Percentiles rank a stretch among this genome's conserved stretches.
phyloP scores from a whole-genome alignment of 2,797 vertebrate species.

The Melanotaenia nigrans region DNA sequence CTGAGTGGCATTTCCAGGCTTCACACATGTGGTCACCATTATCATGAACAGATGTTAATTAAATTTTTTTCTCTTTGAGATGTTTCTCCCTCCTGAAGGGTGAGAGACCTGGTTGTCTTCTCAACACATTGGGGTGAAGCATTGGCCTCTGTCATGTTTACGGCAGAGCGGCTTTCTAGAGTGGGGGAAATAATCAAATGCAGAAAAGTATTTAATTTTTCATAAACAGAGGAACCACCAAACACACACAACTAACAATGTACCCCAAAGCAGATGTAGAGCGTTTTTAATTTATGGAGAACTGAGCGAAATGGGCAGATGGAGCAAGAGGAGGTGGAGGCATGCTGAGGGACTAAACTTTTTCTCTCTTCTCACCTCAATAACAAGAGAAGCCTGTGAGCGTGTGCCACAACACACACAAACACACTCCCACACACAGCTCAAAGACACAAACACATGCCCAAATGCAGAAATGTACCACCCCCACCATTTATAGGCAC shows the following conservation, averaged over 20 bases:
- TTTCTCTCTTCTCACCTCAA: conserved; percentile 81
- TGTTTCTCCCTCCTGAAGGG: conserved; percentile 47
- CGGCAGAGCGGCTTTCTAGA: conserved; percentile 57
- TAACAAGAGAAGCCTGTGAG: conserved; percentile 79
- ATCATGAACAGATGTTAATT: conserved; percentile 73
- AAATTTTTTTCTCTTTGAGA: conserved; percentile 39
- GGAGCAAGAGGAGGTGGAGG: conserved; percentile 82
- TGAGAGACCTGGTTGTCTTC: conserved; percentile 47
- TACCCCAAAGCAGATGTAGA: conserved; percentile 83
- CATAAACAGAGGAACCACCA: conserved; percentile 79
- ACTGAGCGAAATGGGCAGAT: conserved; percentile 80
- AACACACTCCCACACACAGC: conserved; percentile 65
- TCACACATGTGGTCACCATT: conserved; percentile 66
- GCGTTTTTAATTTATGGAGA: conserved; percentile 82
- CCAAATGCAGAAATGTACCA: conserved; percentile 52
- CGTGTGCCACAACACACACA: conserved; percentile 71
- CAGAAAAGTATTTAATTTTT: conserved; percentile 82
- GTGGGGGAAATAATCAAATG: conserved; percentile 72
- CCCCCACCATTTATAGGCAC: conserved; percentile 57
- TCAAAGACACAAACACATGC: conserved; percentile 57
- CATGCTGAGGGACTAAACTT: conserved; percentile 79
- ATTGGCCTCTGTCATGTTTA: conserved; percentile 66
- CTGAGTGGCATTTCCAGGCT: conserved; percentile 57
- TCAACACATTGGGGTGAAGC: conserved; percentile 54
- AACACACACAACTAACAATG: conserved; percentile 82